Evolutionary conservation across 2,113 vertebrate species (phyloP), one percentile per base, ranked within the genome.

Genomic region (Elephas maximus): DNA sequence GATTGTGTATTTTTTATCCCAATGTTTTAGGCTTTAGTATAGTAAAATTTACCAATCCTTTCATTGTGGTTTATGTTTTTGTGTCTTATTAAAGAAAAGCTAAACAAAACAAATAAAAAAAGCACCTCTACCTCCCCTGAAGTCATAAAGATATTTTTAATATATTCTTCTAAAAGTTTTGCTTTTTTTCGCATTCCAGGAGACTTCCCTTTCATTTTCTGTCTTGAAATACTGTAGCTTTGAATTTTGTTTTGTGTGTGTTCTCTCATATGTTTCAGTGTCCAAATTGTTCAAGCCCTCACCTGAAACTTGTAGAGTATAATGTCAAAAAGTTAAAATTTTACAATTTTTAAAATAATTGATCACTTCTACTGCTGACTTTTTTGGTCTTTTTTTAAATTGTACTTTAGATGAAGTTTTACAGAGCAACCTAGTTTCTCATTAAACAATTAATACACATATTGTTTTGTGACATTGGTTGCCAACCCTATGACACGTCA

Each of bases 51-150:
- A n/a, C 26, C 7, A 48, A 17, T 85, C 28, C 91, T 96, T 76
- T 95, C 76, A 88, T 78, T 92, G 76, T 96, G 24, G 57, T 80
- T 93, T 95, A n/a, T 94, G 33, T 15, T 83, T 86, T 81, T 62
- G 17, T 86, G 37, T 94, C 77, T 92, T 94, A 89, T 33, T 97
- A n/a, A 71, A 71, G n/a, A 33, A n/a, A 1, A 93, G 87, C 81
- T 57, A 92, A 92, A 11, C 15, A 17, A 57, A 57, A 57, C 53
- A 12, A 53, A 53, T 8, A 7, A 53, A 53, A 53, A 53, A 53
- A 53, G 7, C 51, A 53, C 51, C 79, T 41, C 69, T 24, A n/a
- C 37, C 18, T 89, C 17, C 18, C 44, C 4, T 69, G 3, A 92
- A 37, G 5, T 51, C 24, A 44, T 90, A 60, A 74, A 90, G 24